A percentile compares a stretch with the other conserved stretches of the same genome.
Evolutionary conservation across 2,888 invertebrate genomes (phyloP).

Genomic region (Noctua janthina): DNA sequence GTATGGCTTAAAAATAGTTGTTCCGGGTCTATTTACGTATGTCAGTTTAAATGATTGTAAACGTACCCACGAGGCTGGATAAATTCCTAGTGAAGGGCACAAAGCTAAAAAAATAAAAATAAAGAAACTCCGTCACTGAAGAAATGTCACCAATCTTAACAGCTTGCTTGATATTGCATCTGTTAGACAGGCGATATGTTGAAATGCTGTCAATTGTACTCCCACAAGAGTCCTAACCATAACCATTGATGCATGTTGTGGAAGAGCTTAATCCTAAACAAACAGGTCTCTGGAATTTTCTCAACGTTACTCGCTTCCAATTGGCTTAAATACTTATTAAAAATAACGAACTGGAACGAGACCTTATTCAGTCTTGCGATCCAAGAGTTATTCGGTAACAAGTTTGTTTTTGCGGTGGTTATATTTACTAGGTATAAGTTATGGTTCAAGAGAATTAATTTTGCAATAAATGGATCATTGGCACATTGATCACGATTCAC

Average conservation of each 20-base stretch:
- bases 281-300: too few relatives aligned
- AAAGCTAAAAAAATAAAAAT: too few relatives aligned
- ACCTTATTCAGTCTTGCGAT: not conserved
- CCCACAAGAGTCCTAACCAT: too few relatives aligned
- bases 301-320: not conserved
- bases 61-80: too few relatives aligned
- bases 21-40: not conserved
- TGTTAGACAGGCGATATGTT: too few relatives aligned
- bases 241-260: too few relatives aligned
- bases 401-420: conserved; percentile 5
- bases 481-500: not conserved
- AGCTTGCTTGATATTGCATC: too few relatives aligned
- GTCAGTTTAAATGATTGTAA: not conserved
- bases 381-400: not conserved
- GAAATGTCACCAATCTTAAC: too few relatives aligned
- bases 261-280: not conserved
- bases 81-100: too few relatives aligned
- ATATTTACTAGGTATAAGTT: not conserved
- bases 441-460: not conserved
- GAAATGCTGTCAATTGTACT: too few relatives aligned
- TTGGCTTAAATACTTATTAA: not conserved
- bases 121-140: too few relatives aligned
- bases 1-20: not conserved
- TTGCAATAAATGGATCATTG: conserved; percentile 8
- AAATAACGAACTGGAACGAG: not conserved